A percentile compares a stretch with the other conserved stretches of the same genome.
Evolutionary conservation across 2,888 invertebrate species (phyloP).

Genomic region (Cataglyphis rosenhaueri): DNA sequence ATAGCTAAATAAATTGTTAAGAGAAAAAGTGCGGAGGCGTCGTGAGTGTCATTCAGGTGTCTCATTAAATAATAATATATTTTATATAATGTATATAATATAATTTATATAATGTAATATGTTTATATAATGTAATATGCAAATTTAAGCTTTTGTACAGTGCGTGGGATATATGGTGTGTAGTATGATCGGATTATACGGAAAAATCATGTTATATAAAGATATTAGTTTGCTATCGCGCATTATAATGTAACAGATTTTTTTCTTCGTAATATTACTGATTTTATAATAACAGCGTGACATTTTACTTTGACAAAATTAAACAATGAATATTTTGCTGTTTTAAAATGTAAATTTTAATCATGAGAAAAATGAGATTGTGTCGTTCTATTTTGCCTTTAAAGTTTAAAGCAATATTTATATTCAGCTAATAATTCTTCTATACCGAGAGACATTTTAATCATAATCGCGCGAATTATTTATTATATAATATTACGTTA

Average conservation of each 20-base stretch:
- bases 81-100: neutral
- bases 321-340: neutral
- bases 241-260: neutral
- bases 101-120: neutral
- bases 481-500: neutral
- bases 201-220: neutral
- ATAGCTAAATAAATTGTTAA: neutral
- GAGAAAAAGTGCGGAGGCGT: neutral
- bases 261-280: neutral
- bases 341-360: neutral
- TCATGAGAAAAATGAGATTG: neutral
- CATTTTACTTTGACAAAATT: neutral
- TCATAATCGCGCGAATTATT: neutral
- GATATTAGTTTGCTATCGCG: neutral
- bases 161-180: neutral
- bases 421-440: too few species aligned
- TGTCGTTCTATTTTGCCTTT: neutral
- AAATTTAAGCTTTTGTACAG: neutral
- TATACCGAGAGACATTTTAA: neutral
- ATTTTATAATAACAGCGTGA: conserved; percentile 4
- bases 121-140: neutral
- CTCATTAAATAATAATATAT: neutral
- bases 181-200: neutral
- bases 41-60: neutral
- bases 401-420: neutral